Conservation (phyloP, 1,140 invertebrate genomes). For the Akabosia matsudoensis region DNA sequence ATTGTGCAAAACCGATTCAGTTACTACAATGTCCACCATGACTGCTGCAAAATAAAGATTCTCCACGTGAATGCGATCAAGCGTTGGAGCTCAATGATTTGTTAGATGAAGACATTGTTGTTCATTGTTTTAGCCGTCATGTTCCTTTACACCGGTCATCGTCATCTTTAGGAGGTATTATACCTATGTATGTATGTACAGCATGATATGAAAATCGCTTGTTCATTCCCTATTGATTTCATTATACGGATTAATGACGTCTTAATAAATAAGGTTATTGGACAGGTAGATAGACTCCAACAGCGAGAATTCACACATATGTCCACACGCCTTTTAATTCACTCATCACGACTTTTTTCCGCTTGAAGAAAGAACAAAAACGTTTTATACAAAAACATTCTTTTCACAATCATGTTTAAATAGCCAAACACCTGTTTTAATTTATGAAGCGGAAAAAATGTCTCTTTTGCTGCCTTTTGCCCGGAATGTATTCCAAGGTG, state of each 20-base stretch:
- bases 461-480: background rate
- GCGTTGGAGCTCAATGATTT: too few species aligned
- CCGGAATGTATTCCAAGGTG: background rate
- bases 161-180: background rate
- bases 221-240: constrained; percentile 9
- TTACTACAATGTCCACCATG: too few species aligned
- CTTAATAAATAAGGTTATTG: constrained; percentile 10
- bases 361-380: background rate
- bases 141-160: background rate
- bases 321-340: background rate
- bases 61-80: too few species aligned
- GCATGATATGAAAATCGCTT: background rate
- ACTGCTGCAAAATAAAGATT: too few species aligned
- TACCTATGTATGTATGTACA: too few species aligned
- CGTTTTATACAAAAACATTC: background rate
- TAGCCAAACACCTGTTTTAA: background rate
- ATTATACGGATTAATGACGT: constrained; percentile 1
- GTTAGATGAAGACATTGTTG: background rate
- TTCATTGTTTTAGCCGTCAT: background rate
- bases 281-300: background rate
- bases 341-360: background rate
- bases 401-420: background rate
- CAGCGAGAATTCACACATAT: background rate
- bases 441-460: background rate
- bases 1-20: too few species aligned